A percentile compares a stretch with the other conserved stretches of the same genome.
Evolutionary conservation across 2,888 invertebrate species (phyloP).

Genomic region (Cantharis nigra): DNA sequence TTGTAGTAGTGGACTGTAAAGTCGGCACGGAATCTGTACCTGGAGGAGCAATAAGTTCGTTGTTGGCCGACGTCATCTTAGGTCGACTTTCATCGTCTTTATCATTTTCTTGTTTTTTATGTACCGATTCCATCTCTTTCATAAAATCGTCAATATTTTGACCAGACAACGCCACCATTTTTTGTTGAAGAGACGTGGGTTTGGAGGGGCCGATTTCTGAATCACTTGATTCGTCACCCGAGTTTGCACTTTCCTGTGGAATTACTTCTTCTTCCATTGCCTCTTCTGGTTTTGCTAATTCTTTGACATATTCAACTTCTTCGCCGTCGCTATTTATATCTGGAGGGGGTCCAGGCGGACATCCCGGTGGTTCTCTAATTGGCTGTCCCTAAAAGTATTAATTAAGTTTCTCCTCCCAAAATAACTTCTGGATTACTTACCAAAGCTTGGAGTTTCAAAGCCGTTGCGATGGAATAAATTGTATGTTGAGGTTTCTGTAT

Average conservation of each 20-base stretch:
- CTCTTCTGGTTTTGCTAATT: slow-evolving; percentile 44
- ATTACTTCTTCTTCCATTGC: slow-evolving; percentile 58
- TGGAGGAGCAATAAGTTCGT: slow-evolving; percentile 48
- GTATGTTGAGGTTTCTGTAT: slow-evolving; percentile 53
- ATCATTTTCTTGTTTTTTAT: slow-evolving; percentile 67
- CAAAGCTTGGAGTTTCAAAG: slow-evolving; percentile 53
- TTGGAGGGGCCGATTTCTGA: slow-evolving; percentile 51
- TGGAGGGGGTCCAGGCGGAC: slow-evolving; percentile 84
- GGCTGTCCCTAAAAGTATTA: slow-evolving; percentile 54
- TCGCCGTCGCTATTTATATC: slow-evolving; percentile 70
- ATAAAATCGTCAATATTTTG: slow-evolving; percentile 92
- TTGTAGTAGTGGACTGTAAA: slow-evolving; percentile 33
- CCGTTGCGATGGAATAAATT: slow-evolving; percentile 55
- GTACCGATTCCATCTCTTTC: slow-evolving; percentile 90
- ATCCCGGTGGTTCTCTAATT: slow-evolving; percentile 78
- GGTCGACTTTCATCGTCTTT: slow-evolving; percentile 32
- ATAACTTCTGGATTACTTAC: slow-evolving; percentile 30
- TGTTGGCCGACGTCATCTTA: slow-evolving; percentile 28
- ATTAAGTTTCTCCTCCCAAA: not conserved
- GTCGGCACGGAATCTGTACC: slow-evolving; percentile 46
- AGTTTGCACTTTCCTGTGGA: slow-evolving; percentile 35
- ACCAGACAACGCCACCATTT: slow-evolving; percentile 86
- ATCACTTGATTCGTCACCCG: slow-evolving; percentile 26
- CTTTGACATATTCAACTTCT: slow-evolving; percentile 47
- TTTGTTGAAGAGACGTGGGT: slow-evolving; percentile 80